phyloP scores from a whole-genome alignment of 2,888 invertebrate genomes.

The Andrena hattorfiana region DNA sequence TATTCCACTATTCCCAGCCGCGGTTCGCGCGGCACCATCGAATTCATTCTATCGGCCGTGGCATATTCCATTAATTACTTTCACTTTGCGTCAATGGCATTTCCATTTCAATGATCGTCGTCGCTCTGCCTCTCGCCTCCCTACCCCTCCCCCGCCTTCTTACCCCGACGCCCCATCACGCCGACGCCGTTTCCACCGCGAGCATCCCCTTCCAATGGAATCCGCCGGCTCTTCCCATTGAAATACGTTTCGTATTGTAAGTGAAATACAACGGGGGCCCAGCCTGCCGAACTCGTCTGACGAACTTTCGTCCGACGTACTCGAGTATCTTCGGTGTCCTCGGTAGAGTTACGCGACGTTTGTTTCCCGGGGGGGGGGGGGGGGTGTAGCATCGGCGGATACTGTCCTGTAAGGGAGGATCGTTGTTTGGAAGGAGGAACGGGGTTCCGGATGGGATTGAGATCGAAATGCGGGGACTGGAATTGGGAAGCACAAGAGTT shows the following conservation, averaged over 20 bases:
- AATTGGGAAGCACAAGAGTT: too few relatives aligned
- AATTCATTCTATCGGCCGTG: constrained; percentile 71
- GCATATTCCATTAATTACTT: constrained; percentile 78
- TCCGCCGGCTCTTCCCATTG: constrained; percentile 59
- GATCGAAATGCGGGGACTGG: too few relatives aligned
- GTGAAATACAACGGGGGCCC: constrained; percentile 63
- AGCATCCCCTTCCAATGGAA: constrained; percentile 59
- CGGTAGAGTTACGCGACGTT: not conserved
- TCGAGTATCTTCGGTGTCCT: not conserved
- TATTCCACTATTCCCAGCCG: constrained; percentile 53
- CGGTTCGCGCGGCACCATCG: constrained; percentile 60
- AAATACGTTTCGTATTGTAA: constrained; percentile 69
- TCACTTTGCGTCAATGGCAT: constrained; percentile 77
- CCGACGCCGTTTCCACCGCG: constrained; percentile 54
- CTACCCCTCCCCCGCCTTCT: not conserved
- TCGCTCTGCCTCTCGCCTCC: constrained; percentile 16
- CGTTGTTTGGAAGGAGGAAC: too few relatives aligned
- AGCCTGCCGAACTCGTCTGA: constrained; percentile 22
- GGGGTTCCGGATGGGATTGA: not conserved
- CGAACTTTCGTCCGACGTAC: constrained; percentile 11
- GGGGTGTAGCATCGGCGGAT: not conserved
- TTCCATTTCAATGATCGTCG: constrained; percentile 75
- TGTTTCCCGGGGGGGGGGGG: not conserved
- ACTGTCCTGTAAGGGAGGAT: not conserved
- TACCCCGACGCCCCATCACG: constrained; percentile 26